Base-by-base conservation (phyloP, 2,113 vertebrate genomes). In the Neogobius melanostomus region DNA sequence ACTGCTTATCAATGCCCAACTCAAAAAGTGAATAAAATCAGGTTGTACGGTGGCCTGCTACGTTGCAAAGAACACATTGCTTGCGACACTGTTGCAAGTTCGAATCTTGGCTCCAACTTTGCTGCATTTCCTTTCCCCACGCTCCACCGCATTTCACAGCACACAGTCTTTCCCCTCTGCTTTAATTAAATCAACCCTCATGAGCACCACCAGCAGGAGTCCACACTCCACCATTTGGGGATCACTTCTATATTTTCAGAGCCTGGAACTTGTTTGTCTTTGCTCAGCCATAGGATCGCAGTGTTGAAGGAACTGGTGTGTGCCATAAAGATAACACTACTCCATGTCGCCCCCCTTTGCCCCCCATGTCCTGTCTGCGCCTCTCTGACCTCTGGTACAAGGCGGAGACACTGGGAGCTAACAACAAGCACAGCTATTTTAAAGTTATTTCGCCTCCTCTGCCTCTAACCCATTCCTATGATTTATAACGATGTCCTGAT, bases 251-350 rank as follows among this genome's bases (percentile, higher is more conserved):
- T 5, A 8, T 54, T 56, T 28, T 28, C 17, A 56, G 28, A 4
- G 28, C 28, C 8, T 56, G 53, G 9, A 56, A 4, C 21, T 28
- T 16, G 53, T 11, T 56, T 16, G 11, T 11, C 17, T 56, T 56
- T 56, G 11, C 53, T 61, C 43, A 44, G 42, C 14, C 59, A 43
- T 60, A 14, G 14, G 7, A 43, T 11, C 42, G 56, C 12, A 59
- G 12, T 45, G 59, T 61, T 61, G 42, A 61, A 61, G 59, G 59
- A 61, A 45, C 42, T 45, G 42, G 42, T 44, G 59, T 60, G 57
- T 45, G 59, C 59, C 15, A 61, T 61, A 61, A 61, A 61, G 59
- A 61, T 61, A 61, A 61, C 59, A 44, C 59, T 43, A 8, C 12
- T 44, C 17, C 12, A 15, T 57, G 54, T 36, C 54, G 12, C 36